Evolutionary conservation across 2,888 invertebrate genomes (phyloP).

Genomic region (Leptinotarsa juncta): DNA sequence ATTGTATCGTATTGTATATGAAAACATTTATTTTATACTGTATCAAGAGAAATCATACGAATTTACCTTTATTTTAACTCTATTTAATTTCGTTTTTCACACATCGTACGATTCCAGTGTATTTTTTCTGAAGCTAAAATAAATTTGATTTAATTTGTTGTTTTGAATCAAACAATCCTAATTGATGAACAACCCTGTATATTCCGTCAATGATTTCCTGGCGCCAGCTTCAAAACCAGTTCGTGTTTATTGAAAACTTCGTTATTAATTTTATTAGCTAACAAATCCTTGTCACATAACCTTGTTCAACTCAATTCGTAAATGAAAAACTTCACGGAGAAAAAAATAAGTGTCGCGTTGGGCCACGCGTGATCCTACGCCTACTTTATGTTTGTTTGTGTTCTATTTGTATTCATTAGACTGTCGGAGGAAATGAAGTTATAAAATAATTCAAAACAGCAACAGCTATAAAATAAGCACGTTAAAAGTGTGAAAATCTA

Average conservation of each 20-base stretch:
- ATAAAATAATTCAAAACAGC: slow-evolving; percentile 22
- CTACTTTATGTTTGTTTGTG: slow-evolving; percentile 22
- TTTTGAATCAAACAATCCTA: not conserved
- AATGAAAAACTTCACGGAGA: slow-evolving; percentile 8
- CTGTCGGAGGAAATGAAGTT: slow-evolving; percentile 7
- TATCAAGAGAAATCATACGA: too few relatives aligned
- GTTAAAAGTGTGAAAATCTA: slow-evolving; percentile 12
- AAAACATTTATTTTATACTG: too few relatives aligned
- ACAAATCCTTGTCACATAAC: slow-evolving; percentile 9
- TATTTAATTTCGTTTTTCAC: too few relatives aligned
- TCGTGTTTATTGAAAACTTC: not conserved
- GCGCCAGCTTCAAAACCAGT: slow-evolving; percentile 16
- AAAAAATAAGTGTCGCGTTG: slow-evolving; percentile 10
- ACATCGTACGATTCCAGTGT: too few relatives aligned
- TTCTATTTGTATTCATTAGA: slow-evolving; percentile 25
- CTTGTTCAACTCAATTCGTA: slow-evolving; percentile 9
- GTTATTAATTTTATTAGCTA: slow-evolving; percentile 5
- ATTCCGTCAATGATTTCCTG: not conserved
- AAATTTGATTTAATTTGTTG: too few relatives aligned
- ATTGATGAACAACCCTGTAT: not conserved
- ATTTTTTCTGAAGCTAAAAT: too few relatives aligned
- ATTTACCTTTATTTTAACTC: too few relatives aligned
- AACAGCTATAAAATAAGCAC: slow-evolving; percentile 8
- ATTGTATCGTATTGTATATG: too few relatives aligned
- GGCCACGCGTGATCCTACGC: slow-evolving; percentile 21